Evolutionary conservation across 2,797 vertebrate species (phyloP).

Genomic region (Phalanger gymnotis): DNA sequence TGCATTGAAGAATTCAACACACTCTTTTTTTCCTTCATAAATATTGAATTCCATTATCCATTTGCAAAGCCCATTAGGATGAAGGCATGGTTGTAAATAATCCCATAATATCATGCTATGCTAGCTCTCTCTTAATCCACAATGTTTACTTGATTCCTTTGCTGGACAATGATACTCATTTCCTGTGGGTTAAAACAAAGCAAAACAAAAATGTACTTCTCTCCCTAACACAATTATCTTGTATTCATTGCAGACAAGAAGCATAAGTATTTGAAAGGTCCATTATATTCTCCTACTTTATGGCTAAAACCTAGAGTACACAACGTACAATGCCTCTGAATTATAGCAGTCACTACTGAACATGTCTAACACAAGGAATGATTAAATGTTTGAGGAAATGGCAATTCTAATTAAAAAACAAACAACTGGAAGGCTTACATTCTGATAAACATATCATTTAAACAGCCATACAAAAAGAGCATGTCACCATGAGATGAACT

Average conservation of each 20-base stretch:
- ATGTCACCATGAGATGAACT: constrained; percentile 24
- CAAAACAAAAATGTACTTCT: constrained; percentile 11
- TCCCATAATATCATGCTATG: constrained; percentile 25
- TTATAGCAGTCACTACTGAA: constrained; percentile 53
- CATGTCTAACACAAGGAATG: constrained; percentile 52
- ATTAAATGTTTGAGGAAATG: constrained; percentile 65
- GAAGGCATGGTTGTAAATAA: constrained; percentile 31
- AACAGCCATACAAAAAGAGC: constrained; percentile 30
- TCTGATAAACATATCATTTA: constrained; percentile 58
- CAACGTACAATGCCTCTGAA: constrained; percentile 21
- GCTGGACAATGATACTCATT: constrained; percentile 55
- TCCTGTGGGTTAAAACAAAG: constrained; percentile 58
- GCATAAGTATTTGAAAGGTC: constrained; percentile 56
- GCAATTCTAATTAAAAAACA: constrained; percentile 40
- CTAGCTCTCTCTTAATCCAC: constrained; percentile 43
- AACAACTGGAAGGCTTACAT: constrained; percentile 18
- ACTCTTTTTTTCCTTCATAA: background rate
- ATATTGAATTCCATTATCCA: constrained; percentile 34
- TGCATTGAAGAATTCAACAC: background rate
- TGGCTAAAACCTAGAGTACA: constrained; percentile 40
- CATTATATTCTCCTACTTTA: constrained; percentile 62
- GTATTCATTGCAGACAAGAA: constrained; percentile 69
- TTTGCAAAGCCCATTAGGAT: constrained; percentile 52
- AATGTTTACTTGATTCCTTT: constrained; percentile 50
- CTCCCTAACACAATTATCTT: constrained; percentile 70